Conservation (phyloP, 2,888 invertebrate genomes). For the Aspidiotus rigidus region DNA sequence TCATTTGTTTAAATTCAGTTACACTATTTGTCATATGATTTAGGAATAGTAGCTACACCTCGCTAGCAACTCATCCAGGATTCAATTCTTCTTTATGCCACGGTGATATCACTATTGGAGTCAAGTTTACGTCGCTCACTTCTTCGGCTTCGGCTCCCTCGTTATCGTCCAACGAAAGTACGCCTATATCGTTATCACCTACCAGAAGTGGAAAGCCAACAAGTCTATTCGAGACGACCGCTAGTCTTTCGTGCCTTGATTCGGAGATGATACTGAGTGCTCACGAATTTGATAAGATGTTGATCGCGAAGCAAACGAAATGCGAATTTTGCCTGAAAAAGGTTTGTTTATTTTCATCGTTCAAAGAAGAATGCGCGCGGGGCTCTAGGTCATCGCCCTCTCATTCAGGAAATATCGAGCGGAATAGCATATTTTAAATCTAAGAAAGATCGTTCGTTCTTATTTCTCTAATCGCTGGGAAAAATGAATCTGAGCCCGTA, state of each 20-base stretch:
- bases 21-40: conserved; percentile 3
- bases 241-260: conserved; percentile 24
- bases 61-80: conserved; percentile 59
- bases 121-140: conserved; percentile 48
- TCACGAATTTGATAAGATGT: conserved; percentile 30
- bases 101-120: conserved; percentile 80
- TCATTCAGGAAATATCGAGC: not conserved
- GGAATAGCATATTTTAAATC: not conserved
- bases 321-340: conserved; percentile 92
- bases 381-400: no score
- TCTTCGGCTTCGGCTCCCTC: conserved; percentile 39
- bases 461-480: no score
- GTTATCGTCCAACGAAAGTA: conserved; percentile 27
- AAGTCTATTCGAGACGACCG: conserved; percentile 15
- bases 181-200: conserved; percentile 27
- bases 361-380: no score
- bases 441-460: not conserved
- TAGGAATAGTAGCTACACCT: conserved; percentile 45
- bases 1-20: not conserved
- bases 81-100: conserved; percentile 85
- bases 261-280: conserved; percentile 21
- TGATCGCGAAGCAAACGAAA: conserved; percentile 75
- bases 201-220: conserved; percentile 17
- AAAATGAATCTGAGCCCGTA: no score
- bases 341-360: conserved; percentile 45